These are phyloP conservation scores for Triplophysa dalaica DNA, from an alignment of 2,113 vertebrate genomes.

Conservation along the genomic window DNA sequence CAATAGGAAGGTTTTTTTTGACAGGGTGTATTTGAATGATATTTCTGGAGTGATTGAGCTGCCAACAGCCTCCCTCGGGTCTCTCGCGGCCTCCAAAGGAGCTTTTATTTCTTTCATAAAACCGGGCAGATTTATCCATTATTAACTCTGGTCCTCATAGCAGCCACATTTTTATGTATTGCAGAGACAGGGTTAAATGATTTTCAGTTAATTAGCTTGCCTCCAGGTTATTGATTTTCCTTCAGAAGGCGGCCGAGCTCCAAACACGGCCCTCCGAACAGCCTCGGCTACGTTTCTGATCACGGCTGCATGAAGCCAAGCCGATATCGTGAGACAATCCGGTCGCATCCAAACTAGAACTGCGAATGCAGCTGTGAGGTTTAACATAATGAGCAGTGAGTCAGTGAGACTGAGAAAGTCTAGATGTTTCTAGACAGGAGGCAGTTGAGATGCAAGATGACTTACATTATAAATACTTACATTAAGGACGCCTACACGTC, in stretches of 20 bases:
- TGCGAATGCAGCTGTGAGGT: neutral
- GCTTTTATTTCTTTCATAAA: slow-evolving; percentile 61
- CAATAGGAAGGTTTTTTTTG: slow-evolving; percentile 6
- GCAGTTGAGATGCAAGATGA: no score
- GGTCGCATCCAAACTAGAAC: neutral
- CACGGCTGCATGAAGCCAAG: slow-evolving; percentile 16
- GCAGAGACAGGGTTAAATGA: slow-evolving; percentile 64
- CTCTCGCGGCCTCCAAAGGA: slow-evolving; percentile 41
- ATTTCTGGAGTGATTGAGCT: slow-evolving; percentile 44
- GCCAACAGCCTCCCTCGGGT: slow-evolving; percentile 24
- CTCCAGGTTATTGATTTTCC: slow-evolving; percentile 67
- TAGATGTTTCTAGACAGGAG: neutral
- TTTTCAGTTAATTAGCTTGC: slow-evolving; percentile 68
- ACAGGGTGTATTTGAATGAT: slow-evolving; percentile 26
- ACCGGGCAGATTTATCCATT: slow-evolving; percentile 62
- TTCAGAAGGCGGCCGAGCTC: slow-evolving; percentile 56
- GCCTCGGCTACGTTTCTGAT: slow-evolving; percentile 40
- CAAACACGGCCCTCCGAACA: slow-evolving; percentile 44
- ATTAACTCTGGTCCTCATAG: slow-evolving; percentile 64
- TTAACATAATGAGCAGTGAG: neutral
- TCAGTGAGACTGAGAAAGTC: neutral
- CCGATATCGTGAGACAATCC: neutral
- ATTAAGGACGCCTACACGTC: neutral
- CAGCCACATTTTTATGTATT: slow-evolving; percentile 59
- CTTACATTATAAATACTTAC: slow-evolving; percentile 18